Evolutionary conservation across 1,140 invertebrate genomes (phyloP), one percentile per base, ranked within the genome.

Genomic region (Rhagoletis pomonella): DNA sequence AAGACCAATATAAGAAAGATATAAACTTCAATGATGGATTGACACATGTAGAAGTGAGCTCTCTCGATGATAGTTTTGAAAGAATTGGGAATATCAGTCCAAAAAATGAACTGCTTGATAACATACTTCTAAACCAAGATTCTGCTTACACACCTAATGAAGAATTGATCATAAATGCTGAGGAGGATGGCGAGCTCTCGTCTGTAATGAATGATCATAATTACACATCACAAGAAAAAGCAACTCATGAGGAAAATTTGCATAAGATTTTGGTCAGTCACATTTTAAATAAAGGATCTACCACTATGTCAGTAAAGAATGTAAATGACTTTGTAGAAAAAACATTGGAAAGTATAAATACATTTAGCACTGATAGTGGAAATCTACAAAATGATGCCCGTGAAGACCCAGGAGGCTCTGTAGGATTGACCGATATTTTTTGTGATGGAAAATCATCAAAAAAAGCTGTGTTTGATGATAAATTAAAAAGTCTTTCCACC

Each of bases 181-280:
- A 86, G 44, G 39, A 67, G 50, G 86, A 86, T 19, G 2, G 10
- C 5, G 67, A 73, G 5, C 17, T 89, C 42, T 88, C 89, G 6
- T 65, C 90, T 59, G 89, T 90, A 55, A 55, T 91, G 50, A 89
- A 86, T 73, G 90, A 91, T 67, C 90, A 91, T 88, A 91, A 91
- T 67, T 91, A 91, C 67, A 91, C 90, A 9, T 89, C 88, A 2
- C 90, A 90, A 77, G 87, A 89, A 42, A 10, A 84, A 42, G 50
- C 19, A 5, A 88, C 44, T n/a, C 58, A 89, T n/a, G 87, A 87
- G 9, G 88, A 55, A 5, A 62, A 55, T n/a, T 65, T 91, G 50
- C 69, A 44, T 17, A 19, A 84, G 29, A n/a, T 58, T 47, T 64
- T 87, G 29, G 10, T 87, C 6, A 64, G 47, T n/a, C 87, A 86